phyloP scores from a whole-genome alignment of 1,140 invertebrate species.

The Drosophila ananassae region DNA sequence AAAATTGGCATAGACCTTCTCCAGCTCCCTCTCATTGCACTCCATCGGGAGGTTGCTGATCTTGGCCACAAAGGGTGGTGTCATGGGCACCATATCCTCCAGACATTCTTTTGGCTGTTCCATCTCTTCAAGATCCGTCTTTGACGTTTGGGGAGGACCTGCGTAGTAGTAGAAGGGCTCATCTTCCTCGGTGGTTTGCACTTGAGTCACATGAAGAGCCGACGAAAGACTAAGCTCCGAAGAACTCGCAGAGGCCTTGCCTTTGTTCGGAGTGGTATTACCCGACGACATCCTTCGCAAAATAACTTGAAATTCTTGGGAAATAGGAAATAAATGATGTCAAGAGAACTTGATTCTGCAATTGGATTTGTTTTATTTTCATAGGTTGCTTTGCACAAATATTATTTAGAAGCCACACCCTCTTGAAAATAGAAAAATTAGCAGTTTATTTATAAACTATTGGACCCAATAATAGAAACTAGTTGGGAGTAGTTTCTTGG shows the following conservation, averaged over 20 bases:
- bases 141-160: background rate
- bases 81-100: background rate
- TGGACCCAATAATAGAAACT: background rate
- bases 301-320: background rate
- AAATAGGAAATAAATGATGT: background rate
- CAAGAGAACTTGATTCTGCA: background rate
- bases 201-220: conserved; percentile 18
- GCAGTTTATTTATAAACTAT: conserved; percentile 12
- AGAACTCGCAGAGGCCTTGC: background rate
- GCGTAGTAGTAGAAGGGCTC: background rate
- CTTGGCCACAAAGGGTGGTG: conserved; percentile 27
- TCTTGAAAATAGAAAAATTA: conserved; percentile 18
- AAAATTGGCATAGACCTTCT: conserved; percentile 1
- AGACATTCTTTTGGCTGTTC: background rate
- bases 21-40: conserved; percentile 23
- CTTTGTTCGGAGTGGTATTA: background rate
- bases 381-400: background rate
- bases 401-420: background rate
- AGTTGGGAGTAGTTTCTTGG: background rate
- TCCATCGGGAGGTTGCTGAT: conserved; percentile 44
- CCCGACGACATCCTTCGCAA: conserved; percentile 9
- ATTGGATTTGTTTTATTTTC: background rate
- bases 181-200: conserved; percentile 4
- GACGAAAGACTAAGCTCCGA: conserved; percentile 12
- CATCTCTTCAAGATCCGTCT: background rate